phyloP scores from a whole-genome alignment of 2,888 invertebrate species.

The Parasteatoda lunata region DNA sequence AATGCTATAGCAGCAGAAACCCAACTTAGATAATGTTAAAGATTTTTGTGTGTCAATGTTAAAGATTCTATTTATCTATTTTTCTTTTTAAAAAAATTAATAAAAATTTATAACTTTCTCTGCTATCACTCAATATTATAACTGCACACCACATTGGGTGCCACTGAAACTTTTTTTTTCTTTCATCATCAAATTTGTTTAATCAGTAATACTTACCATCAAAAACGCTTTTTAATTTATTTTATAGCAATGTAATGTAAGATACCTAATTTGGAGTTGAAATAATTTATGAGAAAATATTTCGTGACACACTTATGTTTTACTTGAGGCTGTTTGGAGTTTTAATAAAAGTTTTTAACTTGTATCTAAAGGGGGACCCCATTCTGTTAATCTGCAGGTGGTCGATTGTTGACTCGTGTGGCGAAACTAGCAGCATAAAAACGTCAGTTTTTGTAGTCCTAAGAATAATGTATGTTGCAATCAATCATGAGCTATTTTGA shows the following conservation, averaged over 20 bases:
- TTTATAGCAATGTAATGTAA: neutral
- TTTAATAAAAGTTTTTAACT: slow-evolving; percentile 3
- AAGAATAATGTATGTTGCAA: slow-evolving; percentile 27
- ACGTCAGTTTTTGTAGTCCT: slow-evolving; percentile 11
- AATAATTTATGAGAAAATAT: neutral
- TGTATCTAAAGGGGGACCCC: neutral
- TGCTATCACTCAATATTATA: too few relatives aligned
- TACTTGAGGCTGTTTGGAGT: neutral
- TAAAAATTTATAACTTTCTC: too few relatives aligned
- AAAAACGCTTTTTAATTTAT: too few relatives aligned
- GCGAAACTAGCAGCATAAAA: slow-evolving; percentile 17
- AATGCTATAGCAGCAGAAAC: too few relatives aligned
- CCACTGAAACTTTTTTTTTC: too few relatives aligned
- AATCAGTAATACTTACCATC: slow-evolving; percentile 1
- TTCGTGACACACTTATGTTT: neutral
- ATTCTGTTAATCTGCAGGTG: slow-evolving; percentile 20
- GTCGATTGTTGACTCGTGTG: neutral
- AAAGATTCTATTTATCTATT: too few relatives aligned
- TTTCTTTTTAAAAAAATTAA: too few relatives aligned
- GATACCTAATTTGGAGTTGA: neutral
- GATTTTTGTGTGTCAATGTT: too few relatives aligned
- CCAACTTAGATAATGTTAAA: too few relatives aligned
- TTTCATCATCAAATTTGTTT: neutral
- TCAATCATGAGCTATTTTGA: slow-evolving; percentile 20
- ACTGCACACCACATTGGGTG: too few relatives aligned